Evolutionary conservation across 2,797 vertebrate genomes (phyloP), one percentile per base, ranked within the genome.

Genomic region (Liparis tanakae): DNA sequence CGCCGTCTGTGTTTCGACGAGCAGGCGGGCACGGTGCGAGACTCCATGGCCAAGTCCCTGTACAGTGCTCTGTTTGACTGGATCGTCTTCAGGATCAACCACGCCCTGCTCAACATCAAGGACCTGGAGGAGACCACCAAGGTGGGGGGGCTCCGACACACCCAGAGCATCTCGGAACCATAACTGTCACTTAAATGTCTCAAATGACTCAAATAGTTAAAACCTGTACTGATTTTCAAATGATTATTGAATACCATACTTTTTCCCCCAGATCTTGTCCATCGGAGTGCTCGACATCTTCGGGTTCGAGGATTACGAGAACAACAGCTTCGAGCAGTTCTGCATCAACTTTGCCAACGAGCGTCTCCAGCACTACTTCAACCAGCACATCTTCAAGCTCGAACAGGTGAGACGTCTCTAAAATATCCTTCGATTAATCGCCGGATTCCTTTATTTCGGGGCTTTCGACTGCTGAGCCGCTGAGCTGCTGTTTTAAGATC

Each of bases 311-410:
- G 98, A 99, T 93, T 99, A 98, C 14, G 98, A 99, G 93, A 99
- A 95, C 92, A 99, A 99, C 87, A 99, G 98, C 88, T 99, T 99
- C 48, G 98, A 99, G 60, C 98, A 99, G 76, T 99, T 99, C 92
- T 99, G 98, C 93, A 99, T 99, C 87, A 99, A 99, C 94, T 99
- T 97, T 33, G 98, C 98, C 87, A 99, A 99, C 1, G 98, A 99
- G 74, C 96, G 96, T 65, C 95, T 99, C 56, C 98, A 99, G 89
- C 96, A 99, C 91, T 99, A 99, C 91, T 99, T 99, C 87, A 99
- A 99, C 93, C 98, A 98, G 69, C 98, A 99, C 93, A 97, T 98
- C 86, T 99, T 99, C 87, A 98, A 99, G 83, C 93, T 99, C 1
- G 98, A 99, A 74, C 98, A 99, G 89, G 98, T 98, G 74, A 89